These are phyloP conservation scores for Lepus europaeus DNA, from an alignment of 2,113 vertebrate species.

Conservation along the genomic window DNA sequence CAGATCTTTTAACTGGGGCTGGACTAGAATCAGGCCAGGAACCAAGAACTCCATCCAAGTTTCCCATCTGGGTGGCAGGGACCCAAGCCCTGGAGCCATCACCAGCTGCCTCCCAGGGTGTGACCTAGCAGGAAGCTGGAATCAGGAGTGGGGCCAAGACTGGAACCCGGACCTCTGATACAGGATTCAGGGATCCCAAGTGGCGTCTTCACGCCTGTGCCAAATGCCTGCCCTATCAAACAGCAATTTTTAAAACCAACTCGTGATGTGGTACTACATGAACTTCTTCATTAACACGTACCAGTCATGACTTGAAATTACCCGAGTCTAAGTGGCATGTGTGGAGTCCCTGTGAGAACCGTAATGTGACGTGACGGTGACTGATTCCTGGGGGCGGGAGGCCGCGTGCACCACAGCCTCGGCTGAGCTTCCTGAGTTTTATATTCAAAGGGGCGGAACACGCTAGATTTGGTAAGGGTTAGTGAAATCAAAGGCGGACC, in stretches of 20 bases:
- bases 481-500: conserved; percentile 12
- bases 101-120: too few species aligned
- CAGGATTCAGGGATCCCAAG: too few species aligned
- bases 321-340: not conserved
- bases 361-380: not conserved
- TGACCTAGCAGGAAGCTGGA: too few species aligned
- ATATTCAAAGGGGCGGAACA: not conserved
- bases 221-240: not conserved
- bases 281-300: not conserved
- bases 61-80: too few species aligned
- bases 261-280: not conserved
- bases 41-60: too few species aligned
- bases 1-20: too few species aligned
- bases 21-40: too few species aligned
- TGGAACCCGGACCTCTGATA: too few species aligned
- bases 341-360: not conserved
- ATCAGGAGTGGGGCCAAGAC: too few species aligned
- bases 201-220: too few species aligned
- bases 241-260: not conserved
- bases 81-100: too few species aligned
- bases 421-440: not conserved
- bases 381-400: not conserved
- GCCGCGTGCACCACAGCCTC: not conserved
- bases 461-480: not conserved
- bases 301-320: not conserved